Conservation (phyloP, 2,113 vertebrate genomes). For the Fulmarus glacialis region DNA sequence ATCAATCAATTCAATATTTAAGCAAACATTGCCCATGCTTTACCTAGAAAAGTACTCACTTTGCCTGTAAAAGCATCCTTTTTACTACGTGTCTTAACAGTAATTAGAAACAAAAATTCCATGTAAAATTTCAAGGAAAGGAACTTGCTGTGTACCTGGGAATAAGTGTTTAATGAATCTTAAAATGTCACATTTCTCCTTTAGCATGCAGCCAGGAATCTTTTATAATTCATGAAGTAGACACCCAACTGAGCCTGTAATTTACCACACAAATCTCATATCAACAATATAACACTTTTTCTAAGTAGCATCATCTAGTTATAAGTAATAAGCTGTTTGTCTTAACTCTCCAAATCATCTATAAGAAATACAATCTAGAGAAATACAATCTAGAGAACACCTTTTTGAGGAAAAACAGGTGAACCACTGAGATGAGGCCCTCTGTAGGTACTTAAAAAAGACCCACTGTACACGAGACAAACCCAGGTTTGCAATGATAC, state of each 20-base stretch:
- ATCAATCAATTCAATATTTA: not conserved
- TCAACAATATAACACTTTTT: not conserved
- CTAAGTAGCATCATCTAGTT: not conserved
- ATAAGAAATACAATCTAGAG: not conserved
- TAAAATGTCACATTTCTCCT: not conserved
- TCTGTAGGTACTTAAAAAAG: not conserved
- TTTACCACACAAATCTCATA: not conserved
- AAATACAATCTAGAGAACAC: not conserved
- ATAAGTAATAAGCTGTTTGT: not conserved
- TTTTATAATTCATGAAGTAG: not conserved
- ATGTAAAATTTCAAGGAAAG: not conserved
- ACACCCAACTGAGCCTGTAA: not conserved
- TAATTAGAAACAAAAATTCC: not conserved
- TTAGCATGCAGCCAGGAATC: not conserved
- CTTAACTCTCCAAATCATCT: not conserved
- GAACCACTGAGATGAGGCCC: accelerated
- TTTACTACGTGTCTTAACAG: not conserved
- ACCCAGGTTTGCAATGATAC: not conserved
- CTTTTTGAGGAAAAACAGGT: not conserved
- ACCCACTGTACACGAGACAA: not conserved
- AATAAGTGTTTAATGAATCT: not conserved
- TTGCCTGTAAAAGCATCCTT: not conserved
- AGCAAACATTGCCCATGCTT: not conserved
- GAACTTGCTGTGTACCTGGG: not conserved
- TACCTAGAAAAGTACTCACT: not conserved